These are phyloP conservation scores for Chelon auratus DNA, from an alignment of 2,797 vertebrate genomes.

Conservation along the genomic window DNA sequence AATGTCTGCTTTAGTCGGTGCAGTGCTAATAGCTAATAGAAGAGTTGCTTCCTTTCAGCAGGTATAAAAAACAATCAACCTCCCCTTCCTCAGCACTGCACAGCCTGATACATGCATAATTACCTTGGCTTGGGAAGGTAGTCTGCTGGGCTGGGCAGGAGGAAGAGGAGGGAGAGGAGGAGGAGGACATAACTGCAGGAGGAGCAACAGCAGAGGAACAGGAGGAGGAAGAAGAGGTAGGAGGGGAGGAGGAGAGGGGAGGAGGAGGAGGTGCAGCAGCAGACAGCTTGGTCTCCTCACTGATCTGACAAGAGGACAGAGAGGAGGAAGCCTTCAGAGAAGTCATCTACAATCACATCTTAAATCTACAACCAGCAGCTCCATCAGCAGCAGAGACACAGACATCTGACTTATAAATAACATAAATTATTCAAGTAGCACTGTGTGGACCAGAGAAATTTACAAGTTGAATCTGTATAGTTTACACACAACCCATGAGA, in stretches of 20 bases:
- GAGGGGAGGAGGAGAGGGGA: slow-evolving; percentile 79
- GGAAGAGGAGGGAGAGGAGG: slow-evolving; percentile 79
- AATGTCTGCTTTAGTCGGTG: too few species aligned
- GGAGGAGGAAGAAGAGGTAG: slow-evolving; percentile 81
- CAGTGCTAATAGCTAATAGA: too few species aligned
- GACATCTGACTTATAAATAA: too few species aligned
- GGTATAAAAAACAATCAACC: neutral
- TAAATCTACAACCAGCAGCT: slow-evolving; percentile 31
- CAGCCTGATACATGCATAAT: slow-evolving; percentile 91
- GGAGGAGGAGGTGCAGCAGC: slow-evolving; percentile 85
- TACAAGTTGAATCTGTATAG: too few species aligned
- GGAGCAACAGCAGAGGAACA: slow-evolving; percentile 84
- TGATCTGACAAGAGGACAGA: slow-evolving; percentile 90
- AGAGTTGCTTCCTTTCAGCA: neutral
- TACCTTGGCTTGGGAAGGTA: slow-evolving; percentile 97
- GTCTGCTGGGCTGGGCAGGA: slow-evolving; percentile 86
- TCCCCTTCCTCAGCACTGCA: slow-evolving; percentile 43
- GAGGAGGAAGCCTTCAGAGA: slow-evolving; percentile 50
- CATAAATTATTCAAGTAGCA: too few species aligned
- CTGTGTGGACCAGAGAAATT: too few species aligned
- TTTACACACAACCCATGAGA: too few species aligned
- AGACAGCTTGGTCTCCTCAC: slow-evolving; percentile 90
- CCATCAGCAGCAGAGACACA: slow-evolving; percentile 26
- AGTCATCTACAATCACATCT: slow-evolving; percentile 40
- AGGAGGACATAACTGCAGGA: slow-evolving; percentile 83